Base-by-base conservation (phyloP, 2,797 vertebrate genomes). In the Sebastes umbrosus region DNA sequence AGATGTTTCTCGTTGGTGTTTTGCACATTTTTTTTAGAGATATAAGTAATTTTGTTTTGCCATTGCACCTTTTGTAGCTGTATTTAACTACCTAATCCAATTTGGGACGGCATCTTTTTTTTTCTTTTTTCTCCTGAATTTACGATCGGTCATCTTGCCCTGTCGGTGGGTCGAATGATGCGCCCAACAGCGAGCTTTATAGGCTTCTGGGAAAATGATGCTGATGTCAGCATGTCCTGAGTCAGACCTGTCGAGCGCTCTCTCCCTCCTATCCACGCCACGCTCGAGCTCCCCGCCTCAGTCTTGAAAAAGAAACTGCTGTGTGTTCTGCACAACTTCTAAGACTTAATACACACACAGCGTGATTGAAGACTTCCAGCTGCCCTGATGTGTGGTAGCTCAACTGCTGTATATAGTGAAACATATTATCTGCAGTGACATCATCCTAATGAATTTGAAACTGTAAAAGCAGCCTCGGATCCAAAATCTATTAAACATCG, bases 201-300 rank as follows among this genome's bases (percentile, higher is more conserved):
- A 59, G 82, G 88, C 87, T 91, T 94, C 91, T 93, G 88, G 86
- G 92, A 92, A 93, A 92, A 91, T 75, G 73, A 78, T 92, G 92
- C 93, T 93, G 88, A 93, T 88, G 84, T 94, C 94, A 92, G 92
- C 93, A 90, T 50, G 84, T 93, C 87, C 90, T 90, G 89, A 93
- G 73, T 88, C 87, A 93, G 91, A 91, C 85, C 87, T 87, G 91
- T 92, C 90, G 31, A 83, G 86, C 68, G 78, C 80, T 80, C 78
- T 80, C 78, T 32, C 69, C 69, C 63, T 58, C 74, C 60, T n/a
- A 60, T 75, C 75, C 71, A 54, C 22, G 16, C 64, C 31, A 12
- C 18, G 16, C 77, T 75, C 31, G 11, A 60, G 79, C 80, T 77
- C 77, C 57, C 66, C 54, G 69, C 72, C 73, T 87, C 66, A 18